Percentiles rank a stretch among this genome's conserved stretches.
These are phyloP conservation scores for Lepidothrix coronata DNA, from an alignment of 2,113 vertebrate species.

Conservation along the genomic window DNA sequence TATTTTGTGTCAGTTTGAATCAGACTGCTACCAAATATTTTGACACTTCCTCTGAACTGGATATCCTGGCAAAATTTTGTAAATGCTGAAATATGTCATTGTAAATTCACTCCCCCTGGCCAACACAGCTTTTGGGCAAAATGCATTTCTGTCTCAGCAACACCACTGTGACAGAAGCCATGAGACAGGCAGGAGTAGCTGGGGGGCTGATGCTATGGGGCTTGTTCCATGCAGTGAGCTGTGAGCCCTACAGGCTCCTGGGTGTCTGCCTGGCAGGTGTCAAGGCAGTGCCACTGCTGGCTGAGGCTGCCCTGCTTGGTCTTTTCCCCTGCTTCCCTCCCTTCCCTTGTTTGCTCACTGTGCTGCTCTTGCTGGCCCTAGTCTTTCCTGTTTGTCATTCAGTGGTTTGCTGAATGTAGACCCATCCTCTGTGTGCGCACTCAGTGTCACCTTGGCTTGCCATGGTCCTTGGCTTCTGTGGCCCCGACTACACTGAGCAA, in stretches of 20 bases:
- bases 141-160: background rate
- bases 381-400: background rate
- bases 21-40: conserved; percentile 50
- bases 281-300: background rate
- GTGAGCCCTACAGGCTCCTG: background rate
- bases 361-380: background rate
- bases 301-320: background rate
- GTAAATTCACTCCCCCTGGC: background rate
- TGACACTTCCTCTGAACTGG: conserved; percentile 41
- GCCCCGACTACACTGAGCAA: background rate
- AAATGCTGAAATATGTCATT: background rate
- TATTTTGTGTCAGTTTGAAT: conserved; percentile 11
- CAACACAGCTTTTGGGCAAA: background rate
- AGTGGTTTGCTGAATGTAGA: background rate
- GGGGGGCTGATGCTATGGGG: background rate
- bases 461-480: background rate
- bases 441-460: background rate
- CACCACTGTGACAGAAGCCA: background rate
- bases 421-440: fast-evolving
- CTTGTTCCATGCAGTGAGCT: background rate
- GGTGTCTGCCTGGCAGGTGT: background rate
- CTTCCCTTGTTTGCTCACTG: background rate
- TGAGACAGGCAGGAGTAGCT: background rate
- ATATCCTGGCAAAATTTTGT: conserved; percentile 10
- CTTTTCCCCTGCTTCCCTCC: background rate